phyloP scores from a whole-genome alignment of 2,888 invertebrate genomes.

The Lasioglossum zephyrum region DNA sequence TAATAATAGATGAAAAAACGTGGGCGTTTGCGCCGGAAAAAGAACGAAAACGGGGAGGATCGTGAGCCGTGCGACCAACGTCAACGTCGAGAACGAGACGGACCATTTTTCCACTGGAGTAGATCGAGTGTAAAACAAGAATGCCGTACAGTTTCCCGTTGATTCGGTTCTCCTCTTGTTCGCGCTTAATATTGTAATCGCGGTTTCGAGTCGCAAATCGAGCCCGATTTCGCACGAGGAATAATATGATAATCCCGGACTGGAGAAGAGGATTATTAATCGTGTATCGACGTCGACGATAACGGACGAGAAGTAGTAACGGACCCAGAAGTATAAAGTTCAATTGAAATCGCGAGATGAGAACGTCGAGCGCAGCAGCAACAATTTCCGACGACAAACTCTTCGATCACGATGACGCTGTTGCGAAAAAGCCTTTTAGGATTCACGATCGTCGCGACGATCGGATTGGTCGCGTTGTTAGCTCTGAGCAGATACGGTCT shows the following conservation, averaged over 20 bases:
- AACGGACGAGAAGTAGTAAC: background rate
- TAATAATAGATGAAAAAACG: constrained; percentile 73
- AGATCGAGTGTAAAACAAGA: background rate
- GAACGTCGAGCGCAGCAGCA: background rate
- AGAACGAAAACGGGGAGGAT: constrained; percentile 58
- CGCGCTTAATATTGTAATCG: too few relatives aligned
- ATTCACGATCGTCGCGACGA: constrained; percentile 58
- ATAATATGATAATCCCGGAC: background rate
- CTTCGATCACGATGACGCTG: constrained; percentile 54
- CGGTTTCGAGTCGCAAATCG: too few relatives aligned
- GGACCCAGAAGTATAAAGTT: background rate
- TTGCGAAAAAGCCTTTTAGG: constrained; percentile 67
- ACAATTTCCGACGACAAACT: background rate
- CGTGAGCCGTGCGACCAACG: background rate
- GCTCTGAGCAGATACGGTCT: constrained; percentile 57
- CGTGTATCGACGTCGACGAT: background rate
- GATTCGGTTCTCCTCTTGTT: background rate
- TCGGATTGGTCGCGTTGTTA: constrained; percentile 65
- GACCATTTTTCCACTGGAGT: background rate
- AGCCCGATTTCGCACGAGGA: background rate
- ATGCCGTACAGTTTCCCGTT: background rate
- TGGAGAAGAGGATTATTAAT: background rate
- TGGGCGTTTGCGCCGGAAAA: constrained; percentile 69
- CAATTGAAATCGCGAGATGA: background rate
- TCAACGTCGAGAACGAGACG: background rate